Base-by-base conservation (phyloP, 2,888 invertebrate genomes). In the Orthosia gothica region DNA sequence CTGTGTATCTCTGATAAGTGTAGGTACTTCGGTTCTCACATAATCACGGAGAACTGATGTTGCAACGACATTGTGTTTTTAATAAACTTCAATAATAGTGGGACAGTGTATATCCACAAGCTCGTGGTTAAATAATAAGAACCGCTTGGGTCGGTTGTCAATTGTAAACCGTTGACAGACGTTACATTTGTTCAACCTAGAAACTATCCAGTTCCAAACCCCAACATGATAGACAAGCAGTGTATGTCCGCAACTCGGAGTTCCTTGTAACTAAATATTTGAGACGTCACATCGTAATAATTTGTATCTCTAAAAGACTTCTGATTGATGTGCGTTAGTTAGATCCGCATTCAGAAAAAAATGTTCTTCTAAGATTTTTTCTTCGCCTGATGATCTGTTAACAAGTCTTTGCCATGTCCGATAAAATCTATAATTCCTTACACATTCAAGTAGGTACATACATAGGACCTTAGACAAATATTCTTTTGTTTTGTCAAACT, bases 311-410 rank as follows among this genome's bases (percentile, higher is more conserved):
- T 81, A 79, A 73, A 84, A 74, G 79, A 86, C 82, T 49, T 54
- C 76, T 86, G 89, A 87, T 88, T 86, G 86, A 82, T 81, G 79
- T 66, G 72, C 69, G 74, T 32, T 74, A 84, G 79, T 79, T 70
- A 82, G 71, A 82, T 83, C 79, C 79, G 84, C 54, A 68, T 80
- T 57, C 40, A 20, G 26, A 75, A 82, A 84, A 84, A 81, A 79
- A 69, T 52, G 32, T 5, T 4, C 5, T 12, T n/a, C 61, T 5
- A 26, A 11, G 16, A 20, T 5, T 52, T 74, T 50, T 59, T 49
- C 23, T 54, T 23, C 15, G 11, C n/a, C 26, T 32, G 18, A 4
- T 50, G 45, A 47, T 58, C 57, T 64, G 15, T 11, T 50, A 16
- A 54, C 20, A 61, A 18, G 18, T 20, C 16, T 23, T 69, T 70